A percentile compares a stretch with the other conserved stretches of the same genome.
Evolutionary conservation across 2,797 vertebrate species (phyloP).

Genomic region (Thripadectes ignobilis): DNA sequence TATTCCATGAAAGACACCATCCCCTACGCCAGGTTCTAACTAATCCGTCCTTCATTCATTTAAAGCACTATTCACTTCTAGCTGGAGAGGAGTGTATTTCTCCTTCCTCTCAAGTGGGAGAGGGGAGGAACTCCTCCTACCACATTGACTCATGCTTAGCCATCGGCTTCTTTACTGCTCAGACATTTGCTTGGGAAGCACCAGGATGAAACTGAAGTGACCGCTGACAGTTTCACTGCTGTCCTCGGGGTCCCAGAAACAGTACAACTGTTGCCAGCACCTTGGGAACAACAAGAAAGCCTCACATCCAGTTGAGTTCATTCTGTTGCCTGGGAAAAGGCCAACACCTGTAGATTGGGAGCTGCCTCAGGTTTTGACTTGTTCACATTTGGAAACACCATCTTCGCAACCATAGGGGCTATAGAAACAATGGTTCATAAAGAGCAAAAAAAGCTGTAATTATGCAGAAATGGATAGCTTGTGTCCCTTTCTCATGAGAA

Average conservation of each 20-base stretch:
- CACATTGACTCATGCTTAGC: not conserved
- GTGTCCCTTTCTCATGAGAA: not conserved
- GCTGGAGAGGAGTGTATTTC: not conserved
- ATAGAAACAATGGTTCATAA: not conserved
- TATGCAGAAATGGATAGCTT: conserved; percentile 3
- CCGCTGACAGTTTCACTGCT: not conserved
- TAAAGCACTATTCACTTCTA: not conserved
- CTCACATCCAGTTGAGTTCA: not conserved
- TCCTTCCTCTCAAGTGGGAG: not conserved
- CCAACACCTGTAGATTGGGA: not conserved
- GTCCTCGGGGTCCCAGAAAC: not conserved
- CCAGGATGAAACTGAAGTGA: not conserved
- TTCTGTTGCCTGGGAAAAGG: not conserved
- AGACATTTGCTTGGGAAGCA: not conserved
- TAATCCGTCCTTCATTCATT: not conserved
- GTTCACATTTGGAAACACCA: not conserved
- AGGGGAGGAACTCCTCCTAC: not conserved
- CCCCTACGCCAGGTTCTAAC: not conserved
- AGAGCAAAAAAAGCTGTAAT: not conserved
- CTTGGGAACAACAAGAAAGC: not conserved
- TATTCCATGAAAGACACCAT: not conserved
- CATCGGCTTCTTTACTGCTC: not conserved
- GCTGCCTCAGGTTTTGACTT: not conserved
- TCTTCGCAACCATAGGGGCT: not conserved
- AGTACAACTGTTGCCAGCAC: not conserved